Conservation (phyloP, 2,797 vertebrate genomes). For the Vespertilio murinus region DNA sequence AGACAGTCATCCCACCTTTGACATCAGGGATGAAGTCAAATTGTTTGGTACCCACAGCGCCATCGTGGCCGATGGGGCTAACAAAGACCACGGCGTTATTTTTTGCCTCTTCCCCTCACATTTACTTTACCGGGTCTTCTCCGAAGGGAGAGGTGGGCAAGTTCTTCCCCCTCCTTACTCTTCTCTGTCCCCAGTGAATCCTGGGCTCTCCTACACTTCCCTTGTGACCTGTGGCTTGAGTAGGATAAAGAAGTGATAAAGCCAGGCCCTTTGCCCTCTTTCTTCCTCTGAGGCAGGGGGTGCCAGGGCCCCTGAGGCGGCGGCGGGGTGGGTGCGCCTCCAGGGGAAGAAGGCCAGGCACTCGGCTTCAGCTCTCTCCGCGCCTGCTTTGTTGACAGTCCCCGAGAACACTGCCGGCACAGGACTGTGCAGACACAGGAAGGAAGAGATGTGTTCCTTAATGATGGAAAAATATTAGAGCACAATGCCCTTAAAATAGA, state of each 20-base stretch:
- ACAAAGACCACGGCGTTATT: not conserved
- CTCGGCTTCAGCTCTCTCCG: not conserved
- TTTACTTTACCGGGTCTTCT: not conserved
- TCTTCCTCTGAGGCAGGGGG: not conserved
- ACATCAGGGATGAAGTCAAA: not conserved
- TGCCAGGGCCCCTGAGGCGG: not conserved
- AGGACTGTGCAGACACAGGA: conserved; percentile 58
- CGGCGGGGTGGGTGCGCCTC: not conserved
- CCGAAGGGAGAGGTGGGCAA: not conserved
- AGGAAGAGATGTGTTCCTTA: conserved; percentile 70
- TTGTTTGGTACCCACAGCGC: not conserved
- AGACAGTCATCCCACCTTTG: not conserved
- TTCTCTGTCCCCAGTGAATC: not conserved
- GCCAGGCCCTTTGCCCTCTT: not conserved
- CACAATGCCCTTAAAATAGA: conserved; percentile 75
- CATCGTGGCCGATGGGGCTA: not conserved
- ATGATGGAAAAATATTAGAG: conserved; percentile 68
- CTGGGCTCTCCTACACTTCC: not conserved
- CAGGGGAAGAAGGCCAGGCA: not conserved
- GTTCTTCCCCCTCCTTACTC: not conserved
- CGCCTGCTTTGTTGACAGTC: conserved; percentile 45
- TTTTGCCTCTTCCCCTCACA: not conserved
- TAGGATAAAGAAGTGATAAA: not conserved
- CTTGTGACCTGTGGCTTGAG: not conserved
- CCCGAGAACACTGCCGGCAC: conserved; percentile 16